Evolutionary conservation across 2,888 invertebrate genomes (phyloP).

Genomic region (Clusia tigrina): DNA sequence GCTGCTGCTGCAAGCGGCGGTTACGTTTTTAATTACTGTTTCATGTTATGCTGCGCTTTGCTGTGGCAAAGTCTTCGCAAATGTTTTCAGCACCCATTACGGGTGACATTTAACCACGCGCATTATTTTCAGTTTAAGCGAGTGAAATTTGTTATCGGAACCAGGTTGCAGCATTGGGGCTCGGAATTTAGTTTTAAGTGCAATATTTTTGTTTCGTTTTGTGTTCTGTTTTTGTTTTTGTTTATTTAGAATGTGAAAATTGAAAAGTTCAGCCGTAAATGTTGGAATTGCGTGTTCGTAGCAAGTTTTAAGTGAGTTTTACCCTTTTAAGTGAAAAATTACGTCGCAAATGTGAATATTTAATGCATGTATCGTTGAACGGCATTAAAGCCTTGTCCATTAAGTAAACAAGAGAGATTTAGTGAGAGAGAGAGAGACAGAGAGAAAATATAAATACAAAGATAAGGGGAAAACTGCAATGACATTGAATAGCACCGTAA

Average conservation of each 20-base stretch:
- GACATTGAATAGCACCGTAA: no score
- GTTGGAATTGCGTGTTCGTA: constrained; percentile 19
- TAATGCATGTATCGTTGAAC: constrained; percentile 1
- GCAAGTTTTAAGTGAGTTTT: constrained; percentile 1
- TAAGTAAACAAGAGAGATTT: no score
- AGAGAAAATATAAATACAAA: no score
- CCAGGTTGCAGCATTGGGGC: not conserved
- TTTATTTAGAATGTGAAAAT: not conserved
- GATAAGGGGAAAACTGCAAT: no score
- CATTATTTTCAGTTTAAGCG: constrained; percentile 5
- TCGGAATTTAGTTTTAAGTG: not conserved
- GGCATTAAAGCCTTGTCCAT: no score
- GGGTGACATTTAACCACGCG: constrained; percentile 2
- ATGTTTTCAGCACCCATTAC: constrained; percentile 7
- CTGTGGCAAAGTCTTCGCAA: constrained; percentile 6
- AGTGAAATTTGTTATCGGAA: constrained; percentile 1
- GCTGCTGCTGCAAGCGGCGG: no score
- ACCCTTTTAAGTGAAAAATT: constrained; percentile 13
- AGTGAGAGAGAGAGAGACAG: no score
- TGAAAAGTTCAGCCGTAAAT: constrained; percentile 26
- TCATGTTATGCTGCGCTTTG: not conserved
- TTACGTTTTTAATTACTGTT: constrained; percentile 1
- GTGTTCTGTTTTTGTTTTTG: not conserved
- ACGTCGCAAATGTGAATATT: constrained; percentile 9
- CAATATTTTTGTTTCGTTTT: constrained; percentile 1